Conservation (phyloP, 2,113 vertebrate genomes). For the Corvus cornix region DNA sequence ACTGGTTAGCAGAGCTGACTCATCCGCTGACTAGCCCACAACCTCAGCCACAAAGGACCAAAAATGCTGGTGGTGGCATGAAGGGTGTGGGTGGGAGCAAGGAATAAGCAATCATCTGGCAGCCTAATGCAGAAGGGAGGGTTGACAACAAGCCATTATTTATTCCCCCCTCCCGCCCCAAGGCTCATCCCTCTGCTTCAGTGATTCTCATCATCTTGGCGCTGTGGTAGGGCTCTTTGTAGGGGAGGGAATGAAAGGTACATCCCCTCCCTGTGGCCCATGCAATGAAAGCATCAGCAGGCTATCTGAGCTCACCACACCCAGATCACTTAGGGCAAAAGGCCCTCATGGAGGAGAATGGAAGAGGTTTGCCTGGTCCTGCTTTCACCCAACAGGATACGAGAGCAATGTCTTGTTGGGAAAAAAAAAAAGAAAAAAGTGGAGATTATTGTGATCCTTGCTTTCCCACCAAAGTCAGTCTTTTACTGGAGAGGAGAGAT, state of each 20-base stretch:
- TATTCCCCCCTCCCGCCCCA: constrained; percentile 41
- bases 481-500: background rate
- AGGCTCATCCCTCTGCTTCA: constrained; percentile 43
- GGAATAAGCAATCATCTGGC: constrained; percentile 63
- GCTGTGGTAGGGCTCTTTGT: constrained; percentile 58
- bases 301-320: constrained; percentile 53
- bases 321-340: constrained; percentile 38
- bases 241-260: constrained; percentile 51
- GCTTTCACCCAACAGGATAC: background rate
- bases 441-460: background rate
- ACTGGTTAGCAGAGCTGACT: constrained; percentile 60
- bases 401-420: background rate
- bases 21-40: constrained; percentile 54
- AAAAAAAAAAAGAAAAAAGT: background rate
- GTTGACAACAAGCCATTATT: constrained; percentile 59
- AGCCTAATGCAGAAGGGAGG: constrained; percentile 49
- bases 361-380: background rate
- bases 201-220: constrained; percentile 32
- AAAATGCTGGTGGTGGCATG: constrained; percentile 62
- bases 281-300: constrained; percentile 49
- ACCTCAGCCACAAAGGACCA: constrained; percentile 56
- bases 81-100: constrained; percentile 63
- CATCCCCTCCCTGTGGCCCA: constrained; percentile 42
- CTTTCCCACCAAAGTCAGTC: background rate
- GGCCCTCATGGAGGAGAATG: background rate